Conservation (phyloP, 2,113 vertebrate genomes). For the Mesocricetus auratus region DNA sequence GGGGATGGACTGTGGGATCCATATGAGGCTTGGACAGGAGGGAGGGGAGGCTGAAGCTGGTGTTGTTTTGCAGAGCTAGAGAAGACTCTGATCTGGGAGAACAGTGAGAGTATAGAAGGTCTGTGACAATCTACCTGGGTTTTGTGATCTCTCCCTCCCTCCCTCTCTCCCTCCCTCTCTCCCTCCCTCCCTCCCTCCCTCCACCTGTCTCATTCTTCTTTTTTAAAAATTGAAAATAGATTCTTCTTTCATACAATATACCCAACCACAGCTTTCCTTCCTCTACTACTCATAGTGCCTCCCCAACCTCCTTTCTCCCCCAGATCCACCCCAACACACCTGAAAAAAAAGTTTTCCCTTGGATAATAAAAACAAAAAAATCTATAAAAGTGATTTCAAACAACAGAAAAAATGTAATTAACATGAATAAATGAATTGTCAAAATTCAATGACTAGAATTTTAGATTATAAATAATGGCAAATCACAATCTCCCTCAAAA, state of each 20-base stretch:
- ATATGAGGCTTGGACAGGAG: background rate
- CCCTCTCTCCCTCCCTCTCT: background rate
- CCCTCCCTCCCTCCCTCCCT: too few relatives aligned
- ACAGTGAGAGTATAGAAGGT: background rate
- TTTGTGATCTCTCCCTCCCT: background rate
- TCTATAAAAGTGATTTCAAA: background rate
- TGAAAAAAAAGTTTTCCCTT: background rate
- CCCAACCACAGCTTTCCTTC: background rate
- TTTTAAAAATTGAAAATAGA: background rate
- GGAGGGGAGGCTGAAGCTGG: background rate
- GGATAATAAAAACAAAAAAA: background rate
- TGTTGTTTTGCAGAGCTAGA: background rate
- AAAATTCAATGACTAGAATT: background rate
- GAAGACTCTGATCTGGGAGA: background rate
- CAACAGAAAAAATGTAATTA: constrained; percentile 9
- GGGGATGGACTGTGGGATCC: background rate
- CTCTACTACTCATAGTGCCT: background rate
- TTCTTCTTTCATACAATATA: background rate
- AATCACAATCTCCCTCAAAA: background rate
- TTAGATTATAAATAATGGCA: background rate
- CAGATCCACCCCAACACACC: background rate
- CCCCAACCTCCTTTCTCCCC: background rate
- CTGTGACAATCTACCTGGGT: background rate
- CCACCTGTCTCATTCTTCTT: background rate
- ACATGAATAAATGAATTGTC: background rate